Base-by-base conservation (phyloP, 1,140 invertebrate species). In the Bombus huntii region DNA sequence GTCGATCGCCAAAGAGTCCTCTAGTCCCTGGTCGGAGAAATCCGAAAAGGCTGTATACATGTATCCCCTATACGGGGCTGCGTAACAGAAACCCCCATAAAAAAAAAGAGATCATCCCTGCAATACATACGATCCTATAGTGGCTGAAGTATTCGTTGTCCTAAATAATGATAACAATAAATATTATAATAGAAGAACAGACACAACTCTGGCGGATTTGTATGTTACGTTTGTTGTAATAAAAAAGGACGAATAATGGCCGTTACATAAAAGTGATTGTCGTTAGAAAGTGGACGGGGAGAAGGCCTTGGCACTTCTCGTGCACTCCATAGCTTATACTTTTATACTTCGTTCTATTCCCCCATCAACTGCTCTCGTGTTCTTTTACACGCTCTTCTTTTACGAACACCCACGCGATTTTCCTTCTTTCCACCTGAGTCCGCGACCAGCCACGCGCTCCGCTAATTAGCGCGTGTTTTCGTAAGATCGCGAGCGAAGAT, bases 191-290 rank as follows among this genome's bases (percentile, higher is more conserved):
- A 82, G 39, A 70, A 31, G 65, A 66, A 31, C 59, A 66, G 65
- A 34, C 15, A 66, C 6, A 66, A 66, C 65, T 66, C 15, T 68
- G 80, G 47, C 59, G 66, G 84, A 89, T 93, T 93, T 93, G 93
- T 94, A 94, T 94, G 42, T 94, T 93, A 94, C 92, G 89, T 94
- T 94, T 94, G 93, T 94, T 94, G 92, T 94, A 92, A 92, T 91
- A 92, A 92, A 90, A 89, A 88, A 81, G 87, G 85, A 92, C 86
- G 85, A 91, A 89, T 93, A 94, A 94, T 93, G 91, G 87, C 90
- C 92, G 93, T 94, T 94, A 93, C 91, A 94, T 93, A 94, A 93
- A 94, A 93, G 89, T 87, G 88, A 92, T 91, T 92, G 92, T 92
- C 87, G 89, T 93, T 94, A 93, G 93, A 94, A 93, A 94, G 93